A percentile compares a stretch with the other conserved stretches of the same genome.
phyloP scores from a whole-genome alignment of 1,140 invertebrate species.

The Periplaneta americana region DNA sequence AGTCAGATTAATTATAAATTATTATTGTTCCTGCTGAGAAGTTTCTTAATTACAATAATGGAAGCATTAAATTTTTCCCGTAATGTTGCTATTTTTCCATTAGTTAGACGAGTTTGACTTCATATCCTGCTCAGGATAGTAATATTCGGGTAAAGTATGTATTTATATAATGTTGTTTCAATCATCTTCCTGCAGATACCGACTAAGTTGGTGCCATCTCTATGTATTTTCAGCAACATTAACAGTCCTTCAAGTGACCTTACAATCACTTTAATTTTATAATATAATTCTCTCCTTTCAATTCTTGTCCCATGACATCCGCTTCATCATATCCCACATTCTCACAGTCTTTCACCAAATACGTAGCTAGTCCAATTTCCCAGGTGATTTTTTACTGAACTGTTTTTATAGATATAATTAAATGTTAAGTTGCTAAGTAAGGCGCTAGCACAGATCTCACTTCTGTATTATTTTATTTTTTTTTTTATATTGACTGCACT shows the following conservation, averaged over 20 bases:
- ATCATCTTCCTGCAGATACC: not conserved
- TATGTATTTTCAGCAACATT: not conserved
- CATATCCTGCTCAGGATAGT: not conserved
- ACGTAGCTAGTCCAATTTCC: conserved; percentile 14
- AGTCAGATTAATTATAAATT: too few relatives aligned
- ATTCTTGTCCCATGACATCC: not conserved
- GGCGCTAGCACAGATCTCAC: conserved; percentile 1
- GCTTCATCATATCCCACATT: not conserved
- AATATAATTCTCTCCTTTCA: not conserved
- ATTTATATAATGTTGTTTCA: too few relatives aligned
- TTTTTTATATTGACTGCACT: not conserved
- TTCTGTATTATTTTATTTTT: conserved; percentile 5
- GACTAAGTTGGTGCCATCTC: not conserved
- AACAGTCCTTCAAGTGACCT: not conserved
- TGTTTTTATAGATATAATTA: conserved; percentile 7
- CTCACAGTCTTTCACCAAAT: conserved; percentile 11
- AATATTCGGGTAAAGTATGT: not conserved
- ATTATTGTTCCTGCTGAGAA: too few relatives aligned
- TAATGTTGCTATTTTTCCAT: not conserved
- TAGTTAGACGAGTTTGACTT: not conserved
- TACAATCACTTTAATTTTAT: not conserved
- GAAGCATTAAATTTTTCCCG: too few relatives aligned
- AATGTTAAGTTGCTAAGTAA: not conserved
- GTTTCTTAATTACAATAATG: too few relatives aligned
- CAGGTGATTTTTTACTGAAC: conserved; percentile 12